Percentiles rank a stretch among this genome's conserved stretches.
phyloP scores from a whole-genome alignment of 2,888 invertebrate genomes.

The Chrysolina oricalcia region DNA sequence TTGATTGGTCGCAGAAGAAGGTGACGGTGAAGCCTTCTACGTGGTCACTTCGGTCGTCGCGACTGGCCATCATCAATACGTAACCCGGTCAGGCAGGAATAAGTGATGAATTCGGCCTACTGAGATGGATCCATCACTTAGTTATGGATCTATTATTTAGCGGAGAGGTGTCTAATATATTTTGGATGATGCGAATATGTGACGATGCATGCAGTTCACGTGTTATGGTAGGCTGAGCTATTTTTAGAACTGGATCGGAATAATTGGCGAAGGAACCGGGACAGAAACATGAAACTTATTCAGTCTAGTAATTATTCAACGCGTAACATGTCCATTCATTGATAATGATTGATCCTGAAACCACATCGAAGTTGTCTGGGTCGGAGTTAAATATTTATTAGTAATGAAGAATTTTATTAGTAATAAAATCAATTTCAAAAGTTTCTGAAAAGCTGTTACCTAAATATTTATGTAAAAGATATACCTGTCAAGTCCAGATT shows the following conservation, averaged over 20 bases:
- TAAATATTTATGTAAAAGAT: too few relatives aligned
- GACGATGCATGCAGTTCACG: too few relatives aligned
- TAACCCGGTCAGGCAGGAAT: slow-evolving; percentile 57
- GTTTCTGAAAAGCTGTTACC: too few relatives aligned
- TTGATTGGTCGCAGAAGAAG: slow-evolving; percentile 67
- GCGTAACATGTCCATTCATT: neutral
- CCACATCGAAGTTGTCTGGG: neutral
- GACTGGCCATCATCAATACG: slow-evolving; percentile 59
- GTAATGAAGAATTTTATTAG: too few relatives aligned
- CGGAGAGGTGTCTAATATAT: slow-evolving; percentile 19
- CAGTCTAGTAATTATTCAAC: neutral
- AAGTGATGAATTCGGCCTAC: slow-evolving; percentile 67
- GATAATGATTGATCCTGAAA: neutral
- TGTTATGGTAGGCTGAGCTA: neutral
- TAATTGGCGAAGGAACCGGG: neutral
- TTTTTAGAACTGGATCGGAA: neutral
- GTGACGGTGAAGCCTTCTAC: slow-evolving; percentile 65
- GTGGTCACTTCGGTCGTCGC: slow-evolving; percentile 63
- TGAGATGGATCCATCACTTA: slow-evolving; percentile 68
- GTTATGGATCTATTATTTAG: slow-evolving; percentile 44
- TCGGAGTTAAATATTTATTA: too few relatives aligned
- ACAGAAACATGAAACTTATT: neutral
- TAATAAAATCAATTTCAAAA: too few relatives aligned
- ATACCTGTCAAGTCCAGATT: too few relatives aligned
- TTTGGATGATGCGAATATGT: slow-evolving; percentile 4